phyloP scores from a whole-genome alignment of 2,113 vertebrate genomes.

The Baryphthengus martii region DNA sequence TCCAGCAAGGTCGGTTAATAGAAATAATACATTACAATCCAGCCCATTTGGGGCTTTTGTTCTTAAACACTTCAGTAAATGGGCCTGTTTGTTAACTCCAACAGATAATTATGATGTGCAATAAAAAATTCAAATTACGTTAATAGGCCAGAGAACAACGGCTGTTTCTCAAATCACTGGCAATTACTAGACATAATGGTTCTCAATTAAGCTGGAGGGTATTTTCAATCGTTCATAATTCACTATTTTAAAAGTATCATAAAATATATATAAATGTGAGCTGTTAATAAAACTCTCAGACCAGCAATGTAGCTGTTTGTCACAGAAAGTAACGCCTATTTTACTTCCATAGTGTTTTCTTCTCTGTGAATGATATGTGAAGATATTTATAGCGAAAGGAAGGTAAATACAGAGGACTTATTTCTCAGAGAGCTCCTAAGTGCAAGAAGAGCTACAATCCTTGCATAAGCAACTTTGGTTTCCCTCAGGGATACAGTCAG shows the following conservation, averaged over 20 bases:
- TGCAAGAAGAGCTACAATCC: not conserved
- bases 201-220: conserved; percentile 95
- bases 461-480: conserved; percentile 7
- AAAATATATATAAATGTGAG: conserved; percentile 71
- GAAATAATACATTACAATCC: conserved; percentile 39
- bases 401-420: not conserved
- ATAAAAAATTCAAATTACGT: conserved; percentile 98
- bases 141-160: conserved; percentile 94
- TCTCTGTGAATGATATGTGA: not conserved
- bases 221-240: conserved; percentile 82
- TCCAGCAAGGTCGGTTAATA: conserved; percentile 13
- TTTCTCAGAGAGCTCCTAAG: not conserved
- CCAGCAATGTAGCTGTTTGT: conserved; percentile 25
- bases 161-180: conserved; percentile 93
- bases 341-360: not conserved
- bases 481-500: conserved; percentile 45
- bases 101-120: conserved; percentile 79
- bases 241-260: conserved; percentile 78
- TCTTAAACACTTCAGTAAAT: conserved; percentile 70
- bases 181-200: conserved; percentile 97
- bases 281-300: conserved; percentile 76
- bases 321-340: not conserved
- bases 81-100: conserved; percentile 77
- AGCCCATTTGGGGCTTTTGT: conserved; percentile 61
- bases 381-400: conserved; percentile 45